Conservation (phyloP, 2,888 invertebrate species). For the Drosophila maculinotata region DNA sequence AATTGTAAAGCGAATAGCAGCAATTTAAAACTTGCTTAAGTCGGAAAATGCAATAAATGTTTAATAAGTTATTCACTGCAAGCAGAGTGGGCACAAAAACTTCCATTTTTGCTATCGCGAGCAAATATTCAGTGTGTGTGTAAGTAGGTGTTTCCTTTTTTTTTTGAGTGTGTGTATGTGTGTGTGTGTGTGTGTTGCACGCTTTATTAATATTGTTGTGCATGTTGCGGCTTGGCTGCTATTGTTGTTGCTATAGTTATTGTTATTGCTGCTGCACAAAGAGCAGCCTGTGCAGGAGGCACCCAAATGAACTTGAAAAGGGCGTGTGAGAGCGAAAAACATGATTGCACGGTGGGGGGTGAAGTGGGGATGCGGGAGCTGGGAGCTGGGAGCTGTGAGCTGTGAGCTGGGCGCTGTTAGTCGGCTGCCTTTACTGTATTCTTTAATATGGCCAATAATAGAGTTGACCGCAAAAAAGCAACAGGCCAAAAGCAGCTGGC, state of each 20-base stretch:
- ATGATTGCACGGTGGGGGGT: no score
- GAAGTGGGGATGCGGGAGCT: no score
- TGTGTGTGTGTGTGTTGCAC: conserved; percentile 13
- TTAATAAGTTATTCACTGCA: not conserved
- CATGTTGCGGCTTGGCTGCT: conserved; percentile 24
- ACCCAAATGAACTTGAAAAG: not conserved
- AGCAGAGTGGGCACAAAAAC: not conserved
- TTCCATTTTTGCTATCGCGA: not conserved
- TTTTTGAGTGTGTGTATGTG: not conserved
- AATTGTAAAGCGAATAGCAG: no score
- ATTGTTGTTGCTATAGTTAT: conserved; percentile 11
- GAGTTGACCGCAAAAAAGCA: conserved; percentile 53
- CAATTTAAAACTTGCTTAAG: no score
- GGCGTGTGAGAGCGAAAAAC: not conserved
- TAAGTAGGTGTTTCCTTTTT: no score
- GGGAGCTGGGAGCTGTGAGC: not conserved
- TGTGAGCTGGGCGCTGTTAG: not conserved
- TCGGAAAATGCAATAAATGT: not conserved
- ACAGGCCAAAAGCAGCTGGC: conserved; percentile 45
- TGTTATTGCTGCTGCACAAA: conserved; percentile 17
- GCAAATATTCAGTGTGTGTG: conserved; percentile 1
- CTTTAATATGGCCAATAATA: conserved; percentile 51
- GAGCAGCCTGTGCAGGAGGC: conserved; percentile 27
- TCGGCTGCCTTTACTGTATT: not conserved
- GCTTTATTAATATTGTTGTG: conserved; percentile 45